phyloP scores from a whole-genome alignment of 2,888 invertebrate species.

The Drosophila antonietae region DNA sequence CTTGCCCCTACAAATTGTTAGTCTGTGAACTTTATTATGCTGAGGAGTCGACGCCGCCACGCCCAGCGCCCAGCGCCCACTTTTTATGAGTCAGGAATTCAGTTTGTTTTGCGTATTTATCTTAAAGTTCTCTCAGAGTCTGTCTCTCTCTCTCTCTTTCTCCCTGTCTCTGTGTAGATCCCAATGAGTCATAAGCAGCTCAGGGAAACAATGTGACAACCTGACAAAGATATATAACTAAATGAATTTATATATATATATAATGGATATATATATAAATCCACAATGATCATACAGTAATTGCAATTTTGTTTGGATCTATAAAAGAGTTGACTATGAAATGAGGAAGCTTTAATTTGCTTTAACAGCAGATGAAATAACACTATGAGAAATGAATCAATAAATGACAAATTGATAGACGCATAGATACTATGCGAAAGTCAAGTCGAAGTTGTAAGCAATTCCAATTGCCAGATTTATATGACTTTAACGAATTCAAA shows the following conservation, averaged over 20 bases:
- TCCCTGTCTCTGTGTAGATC: slow-evolving; percentile 22
- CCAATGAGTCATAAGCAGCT: slow-evolving; percentile 43
- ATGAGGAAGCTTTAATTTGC: slow-evolving; percentile 19
- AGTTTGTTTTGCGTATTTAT: slow-evolving; percentile 42
- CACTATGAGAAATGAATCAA: neutral
- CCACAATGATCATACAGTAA: neutral
- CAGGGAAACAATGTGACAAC: slow-evolving; percentile 22
- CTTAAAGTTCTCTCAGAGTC: slow-evolving; percentile 40
- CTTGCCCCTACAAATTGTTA: slow-evolving; percentile 6
- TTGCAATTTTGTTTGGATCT: slow-evolving; percentile 4
- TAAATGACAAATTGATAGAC: neutral
- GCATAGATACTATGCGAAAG: neutral
- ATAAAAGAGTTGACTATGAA: slow-evolving; percentile 15
- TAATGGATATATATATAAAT: neutral
- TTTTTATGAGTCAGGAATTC: slow-evolving; percentile 59
- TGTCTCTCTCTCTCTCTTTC: neutral
- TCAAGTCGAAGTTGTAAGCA: no score
- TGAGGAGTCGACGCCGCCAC: neutral
- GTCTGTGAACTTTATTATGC: slow-evolving; percentile 17
- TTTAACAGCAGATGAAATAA: neutral
- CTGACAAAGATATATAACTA: slow-evolving; percentile 3
- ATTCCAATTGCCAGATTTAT: no score
- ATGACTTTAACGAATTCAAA: no score
- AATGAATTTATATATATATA: neutral
- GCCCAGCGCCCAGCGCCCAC: slow-evolving; percentile 26